Evolutionary conservation across 2,888 invertebrate genomes (phyloP), one percentile per base, ranked within the genome.

Genomic region (Drosophila rellima): DNA sequence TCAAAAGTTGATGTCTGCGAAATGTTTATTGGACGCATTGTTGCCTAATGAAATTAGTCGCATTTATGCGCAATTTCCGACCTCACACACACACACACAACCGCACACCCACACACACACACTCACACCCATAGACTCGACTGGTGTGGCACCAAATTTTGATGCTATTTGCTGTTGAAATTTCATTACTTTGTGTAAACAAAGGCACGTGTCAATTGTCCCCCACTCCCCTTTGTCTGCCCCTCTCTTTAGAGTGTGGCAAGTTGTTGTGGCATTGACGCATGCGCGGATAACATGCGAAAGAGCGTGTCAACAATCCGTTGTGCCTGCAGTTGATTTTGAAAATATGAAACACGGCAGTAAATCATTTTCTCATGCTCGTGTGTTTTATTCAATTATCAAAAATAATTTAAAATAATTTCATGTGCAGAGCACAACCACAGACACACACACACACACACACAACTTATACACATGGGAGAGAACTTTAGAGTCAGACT

Each of bases 341-440:
- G 37, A 63, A 66, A 70, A 66, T 74, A 68, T 73, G 76, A 69
- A 70, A 66, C 45, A 54, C 62, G 69, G 47, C 66, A 40, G 76
- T 77, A 85, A 83, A 80, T 83, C 64, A 80, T 82, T 73, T 77
- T 75, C 23, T 23, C 52, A 59, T 63, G 55, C 40, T 79, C 59
- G 63, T 71, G 63, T 85, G 60, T 45, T 80, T 68, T 75, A 83
- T 88, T 83, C 88, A 83, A 83, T 83, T 83, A 88, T 82, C 73
- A 80, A 82, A 88, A 82, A 88, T 83, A 76, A 76, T 88, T 85
- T 88, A 80, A 83, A 88, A 83, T 88, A 85, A 88, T 83, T 82
- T 82, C 39, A 70, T 78, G 70, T 57, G 55, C 61, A 47, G 11
- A 50, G 55, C 13, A 55, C 59, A 64, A 8, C 29, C 45, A 39